Evolutionary conservation across 2,113 vertebrate species (phyloP).

Genomic region (Mobula birostris): DNA sequence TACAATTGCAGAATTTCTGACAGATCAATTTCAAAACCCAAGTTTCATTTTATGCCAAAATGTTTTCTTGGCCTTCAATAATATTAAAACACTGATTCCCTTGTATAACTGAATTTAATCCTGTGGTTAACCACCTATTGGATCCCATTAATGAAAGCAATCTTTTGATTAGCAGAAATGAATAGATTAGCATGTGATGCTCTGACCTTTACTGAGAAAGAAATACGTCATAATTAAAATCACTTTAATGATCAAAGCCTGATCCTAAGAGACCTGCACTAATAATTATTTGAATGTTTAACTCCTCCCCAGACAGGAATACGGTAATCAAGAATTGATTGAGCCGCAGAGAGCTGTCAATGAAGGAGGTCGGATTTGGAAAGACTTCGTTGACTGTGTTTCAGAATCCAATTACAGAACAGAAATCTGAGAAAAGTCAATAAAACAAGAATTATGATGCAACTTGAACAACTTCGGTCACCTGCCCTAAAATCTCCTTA

Average conservation of each 20-base stretch:
- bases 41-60: not conserved
- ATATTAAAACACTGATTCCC: not conserved
- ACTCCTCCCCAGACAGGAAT: too few species aligned
- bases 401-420: too few species aligned
- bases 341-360: too few species aligned
- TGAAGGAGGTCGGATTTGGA: too few species aligned
- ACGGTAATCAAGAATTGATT: too few species aligned
- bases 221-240: conserved; percentile 28
- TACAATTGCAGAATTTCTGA: not conserved
- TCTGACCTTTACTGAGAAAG: not conserved
- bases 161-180: conserved; percentile 13
- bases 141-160: conserved; percentile 22
- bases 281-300: conserved; percentile 4
- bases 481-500: too few species aligned
- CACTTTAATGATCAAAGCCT: conserved; percentile 1
- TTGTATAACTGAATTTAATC: not conserved
- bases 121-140: not conserved
- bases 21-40: not conserved
- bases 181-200: conserved; percentile 24
- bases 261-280: not conserved
- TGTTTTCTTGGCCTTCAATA: not conserved
- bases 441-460: too few species aligned
- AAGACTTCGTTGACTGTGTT: too few species aligned
- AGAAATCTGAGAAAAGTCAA: too few species aligned
- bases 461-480: too few species aligned